Evolutionary conservation across 2,888 invertebrate genomes (phyloP), one percentile per base, ranked within the genome.

Genomic region (Myopa tessellatipennis): DNA sequence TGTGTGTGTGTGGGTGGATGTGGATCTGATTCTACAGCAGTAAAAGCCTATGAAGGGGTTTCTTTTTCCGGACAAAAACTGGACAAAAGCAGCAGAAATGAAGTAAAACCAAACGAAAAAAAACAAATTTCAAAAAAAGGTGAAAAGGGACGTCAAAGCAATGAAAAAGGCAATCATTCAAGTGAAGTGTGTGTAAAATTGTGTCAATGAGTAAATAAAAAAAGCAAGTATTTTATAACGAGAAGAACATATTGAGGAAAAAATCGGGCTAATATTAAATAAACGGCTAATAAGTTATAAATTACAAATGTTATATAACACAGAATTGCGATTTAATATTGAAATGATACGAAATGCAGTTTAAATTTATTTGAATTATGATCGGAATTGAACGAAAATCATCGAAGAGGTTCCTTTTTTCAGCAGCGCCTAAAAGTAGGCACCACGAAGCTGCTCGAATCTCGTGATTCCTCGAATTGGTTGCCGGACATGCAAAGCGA

Each of bases 361-460:
- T 50, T 50, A 50, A 50, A 50, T 50, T 50, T 50, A 50, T 50
- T 50, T 10, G 8, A 10, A 50, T 50, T 50, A 50, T 3, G 4
- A 55, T 55, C 55, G 14, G 1, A 55, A n/a, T 63, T 18, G 5
- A n/a, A 3, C 63, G 63, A n/a, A 3, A 26, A 55, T 10, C 52
- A 34, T 38, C 36, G 36, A 67, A 38, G 26, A 34, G 36, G 36
- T 14, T 26, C 55, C 26, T 55, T 70, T 38, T 65, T 14, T 36
- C 26, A 34, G 65, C 10, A 8, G 34, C 55, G 55, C 69, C 69
- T 70, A 70, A 70, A 70, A 55, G 70, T 36, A 70, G 26, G 36
- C 55, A 70, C 52, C 36, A 69, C 26, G n/a, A 16, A 18, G 36
- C 16, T 7, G 38, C 38, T 14, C 34, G 12, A 61, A 38, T 38